Evolutionary conservation across 2,888 invertebrate genomes (phyloP), one percentile per base, ranked within the genome.

Genomic region (Anthrax anthrax): DNA sequence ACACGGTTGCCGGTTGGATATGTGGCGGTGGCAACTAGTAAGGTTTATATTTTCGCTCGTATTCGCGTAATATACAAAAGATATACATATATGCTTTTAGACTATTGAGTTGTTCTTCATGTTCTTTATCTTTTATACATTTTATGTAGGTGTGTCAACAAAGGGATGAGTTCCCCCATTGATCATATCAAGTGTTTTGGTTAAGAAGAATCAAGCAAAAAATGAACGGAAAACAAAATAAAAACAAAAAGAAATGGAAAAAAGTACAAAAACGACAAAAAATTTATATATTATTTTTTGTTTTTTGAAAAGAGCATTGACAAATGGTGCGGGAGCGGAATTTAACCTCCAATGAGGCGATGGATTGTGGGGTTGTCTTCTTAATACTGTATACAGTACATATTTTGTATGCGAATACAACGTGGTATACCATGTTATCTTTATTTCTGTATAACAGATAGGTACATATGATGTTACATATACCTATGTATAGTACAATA

Each of bases 131-230:
- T 4, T 8, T 23, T 6, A 8, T 6, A 6, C 8, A 23, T 23
- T 6, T 23, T 23, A 23, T 23, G 50, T 50, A 51, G 52, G 52
- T 51, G 52, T 52, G 52, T 51, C 51, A 48, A 48, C 46, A 44
- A 36, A 42, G 47, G 49, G 46, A 48, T 49, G 49, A 46, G 47
- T 49, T 47, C 39, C 14, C 42, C 36, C 39, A 29, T 34, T 27
- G 42, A 45, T 45, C 34, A 41, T 36, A 43, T 37, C 41, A 18
- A 32, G 19, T 14, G 44, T 34, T 40, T n/a, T 39, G 40, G 40
- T 40, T 37, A 19, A 45, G 37, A 41, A 42, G 41, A 46, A 37
- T 37, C 14, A 14, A 23, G 23, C 23, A 8, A 23, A 23, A 23
- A 23, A 23, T 6, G 8, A 23, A 23, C 8, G 23, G 23, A 23